These are phyloP conservation scores for Porites evermanni DNA, from an alignment of 92 coral and sea anemone species.

Conservation along the genomic window DNA sequence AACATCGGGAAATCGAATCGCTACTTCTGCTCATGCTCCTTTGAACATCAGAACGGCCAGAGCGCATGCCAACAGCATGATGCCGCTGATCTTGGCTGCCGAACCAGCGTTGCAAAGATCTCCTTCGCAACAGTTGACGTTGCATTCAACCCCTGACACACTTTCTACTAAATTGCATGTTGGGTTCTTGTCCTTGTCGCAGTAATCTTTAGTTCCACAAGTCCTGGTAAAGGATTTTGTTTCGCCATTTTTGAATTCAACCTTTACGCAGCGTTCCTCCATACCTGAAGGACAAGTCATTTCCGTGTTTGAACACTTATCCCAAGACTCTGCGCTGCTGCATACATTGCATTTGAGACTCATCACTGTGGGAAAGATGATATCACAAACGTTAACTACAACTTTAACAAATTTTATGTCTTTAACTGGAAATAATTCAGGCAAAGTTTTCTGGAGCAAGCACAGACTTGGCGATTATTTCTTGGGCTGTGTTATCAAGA, in stretches of 20 bases:
- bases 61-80: conserved; percentile 20
- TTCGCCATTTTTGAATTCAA: background rate
- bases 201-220: background rate
- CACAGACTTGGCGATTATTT: no score
- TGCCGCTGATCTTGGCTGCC: conserved; percentile 1
- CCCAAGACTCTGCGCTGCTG: background rate
- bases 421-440: no score
- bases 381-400: background rate
- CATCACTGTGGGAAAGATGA: background rate
- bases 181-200: background rate
- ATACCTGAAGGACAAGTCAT: background rate
- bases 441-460: no score
- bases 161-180: background rate
- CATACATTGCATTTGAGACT: background rate
- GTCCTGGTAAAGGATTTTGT: background rate
- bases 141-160: background rate
- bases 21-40: no score
- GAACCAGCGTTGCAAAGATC: conserved; percentile 29
- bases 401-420: background rate
- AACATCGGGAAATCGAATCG: no score
- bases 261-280: background rate
- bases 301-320: background rate
- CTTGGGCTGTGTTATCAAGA: no score
- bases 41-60: background rate
- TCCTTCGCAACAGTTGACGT: conserved; percentile 11